Evolutionary conservation across 1,140 invertebrate genomes (phyloP).

Genomic region (Drosophila miranda): DNA sequence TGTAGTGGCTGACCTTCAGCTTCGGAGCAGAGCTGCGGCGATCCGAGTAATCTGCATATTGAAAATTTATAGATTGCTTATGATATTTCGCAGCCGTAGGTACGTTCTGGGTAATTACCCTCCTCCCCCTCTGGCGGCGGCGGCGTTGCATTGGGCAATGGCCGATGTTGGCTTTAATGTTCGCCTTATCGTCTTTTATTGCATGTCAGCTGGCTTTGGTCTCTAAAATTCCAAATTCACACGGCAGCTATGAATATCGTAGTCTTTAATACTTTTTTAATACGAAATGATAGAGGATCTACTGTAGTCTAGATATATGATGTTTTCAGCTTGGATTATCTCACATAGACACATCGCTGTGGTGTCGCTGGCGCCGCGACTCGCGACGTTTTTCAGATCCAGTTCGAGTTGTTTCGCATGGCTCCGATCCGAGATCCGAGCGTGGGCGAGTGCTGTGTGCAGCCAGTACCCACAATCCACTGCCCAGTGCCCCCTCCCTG

Average conservation of each 20-base stretch:
- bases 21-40: constrained; percentile 29
- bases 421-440: constrained; percentile 15
- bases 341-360: constrained; percentile 13
- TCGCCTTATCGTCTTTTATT: constrained; percentile 38
- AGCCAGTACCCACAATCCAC: constrained; percentile 12
- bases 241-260: constrained; percentile 20
- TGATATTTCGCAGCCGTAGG: constrained; percentile 60
- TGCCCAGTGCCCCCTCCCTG: background rate
- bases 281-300: background rate
- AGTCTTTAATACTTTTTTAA: background rate
- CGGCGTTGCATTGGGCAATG: constrained; percentile 53
- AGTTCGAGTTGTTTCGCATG: constrained; percentile 16
- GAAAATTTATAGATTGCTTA: constrained; percentile 74
- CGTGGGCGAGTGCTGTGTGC: constrained; percentile 38
- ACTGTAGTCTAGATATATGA: constrained; percentile 29
- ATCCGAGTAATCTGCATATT: constrained; percentile 66
- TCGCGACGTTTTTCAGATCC: constrained; percentile 1
- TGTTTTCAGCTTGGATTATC: constrained; percentile 37
- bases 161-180: constrained; percentile 43
- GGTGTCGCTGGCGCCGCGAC: constrained; percentile 28
- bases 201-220: constrained; percentile 36
- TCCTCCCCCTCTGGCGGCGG: constrained; percentile 1
- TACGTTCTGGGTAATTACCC: constrained; percentile 51
- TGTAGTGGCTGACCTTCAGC: constrained; percentile 66
- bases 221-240: constrained; percentile 37